These are phyloP conservation scores for Micromussa lordhowensis DNA, from an alignment of 92 coral and sea anemone species.

Conservation along the genomic window DNA sequence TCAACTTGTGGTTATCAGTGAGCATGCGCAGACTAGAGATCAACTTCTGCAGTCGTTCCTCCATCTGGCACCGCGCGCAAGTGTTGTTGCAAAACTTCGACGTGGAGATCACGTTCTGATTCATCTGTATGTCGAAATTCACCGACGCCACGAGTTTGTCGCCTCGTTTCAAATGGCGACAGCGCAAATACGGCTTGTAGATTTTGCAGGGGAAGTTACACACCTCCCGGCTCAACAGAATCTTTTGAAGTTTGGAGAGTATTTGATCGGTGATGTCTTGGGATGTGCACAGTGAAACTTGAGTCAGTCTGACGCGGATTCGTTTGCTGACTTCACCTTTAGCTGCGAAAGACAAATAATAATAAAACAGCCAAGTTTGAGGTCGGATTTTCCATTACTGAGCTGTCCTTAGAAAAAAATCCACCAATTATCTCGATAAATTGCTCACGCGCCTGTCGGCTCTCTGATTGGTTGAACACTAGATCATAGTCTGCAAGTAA, in stretches of 20 bases:
- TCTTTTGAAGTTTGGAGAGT: conserved; percentile 63
- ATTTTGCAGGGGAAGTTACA: conserved; percentile 88
- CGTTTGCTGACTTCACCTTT: conserved; percentile 52
- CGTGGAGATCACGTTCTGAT: conserved; percentile 64
- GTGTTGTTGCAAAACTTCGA: conserved; percentile 77
- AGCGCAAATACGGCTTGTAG: conserved; percentile 59
- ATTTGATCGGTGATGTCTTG: conserved; percentile 47
- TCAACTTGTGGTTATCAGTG: conserved; percentile 69
- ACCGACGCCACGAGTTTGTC: conserved; percentile 55
- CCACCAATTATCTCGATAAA: neutral
- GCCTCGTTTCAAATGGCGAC: conserved; percentile 47
- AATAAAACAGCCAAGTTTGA: neutral
- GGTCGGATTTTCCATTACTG: neutral
- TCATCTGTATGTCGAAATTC: conserved; percentile 76
- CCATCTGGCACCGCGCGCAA: conserved; percentile 85
- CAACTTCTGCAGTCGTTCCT: conserved; percentile 76
- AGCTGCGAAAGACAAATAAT: neutral
- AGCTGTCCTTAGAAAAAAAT: neutral
- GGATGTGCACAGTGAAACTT: conserved; percentile 64
- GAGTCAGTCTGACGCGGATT: conserved; percentile 72
- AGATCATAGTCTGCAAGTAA: too few relatives aligned
- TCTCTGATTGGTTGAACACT: neutral
- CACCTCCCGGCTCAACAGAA: conserved; percentile 75
- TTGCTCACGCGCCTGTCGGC: neutral
- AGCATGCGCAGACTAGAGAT: conserved; percentile 74